Percentiles rank a stretch among this genome's conserved stretches.
These are phyloP conservation scores for Channa argus DNA, from an alignment of 2,113 vertebrate genomes.

Conservation along the genomic window DNA sequence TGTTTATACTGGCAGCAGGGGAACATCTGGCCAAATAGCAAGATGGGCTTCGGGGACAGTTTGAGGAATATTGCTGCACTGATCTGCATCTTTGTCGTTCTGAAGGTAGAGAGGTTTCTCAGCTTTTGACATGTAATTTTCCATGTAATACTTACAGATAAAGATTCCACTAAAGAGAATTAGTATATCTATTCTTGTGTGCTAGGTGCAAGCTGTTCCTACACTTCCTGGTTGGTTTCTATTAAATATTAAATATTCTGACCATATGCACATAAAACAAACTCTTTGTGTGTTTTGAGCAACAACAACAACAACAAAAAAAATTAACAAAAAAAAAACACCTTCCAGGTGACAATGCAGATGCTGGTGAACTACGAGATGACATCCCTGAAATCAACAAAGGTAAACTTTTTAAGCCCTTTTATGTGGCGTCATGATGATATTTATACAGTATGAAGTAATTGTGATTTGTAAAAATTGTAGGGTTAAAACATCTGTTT, in stretches of 20 bases:
- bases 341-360: conserved; percentile 66
- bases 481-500: conserved; percentile 74
- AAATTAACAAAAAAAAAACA: neutral
- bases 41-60: conserved; percentile 52
- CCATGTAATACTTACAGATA: too few relatives aligned
- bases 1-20: conserved; percentile 14
- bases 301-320: too few relatives aligned
- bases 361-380: conserved; percentile 76
- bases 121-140: neutral
- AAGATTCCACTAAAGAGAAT: too few relatives aligned
- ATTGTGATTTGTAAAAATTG: too few relatives aligned
- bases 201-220: conserved; percentile 68
- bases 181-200: conserved; percentile 10
- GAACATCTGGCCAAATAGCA: neutral
- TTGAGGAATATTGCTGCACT: conserved; percentile 39
- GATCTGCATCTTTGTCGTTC: conserved; percentile 46
- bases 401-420: conserved; percentile 51
- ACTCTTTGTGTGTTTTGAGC: neutral
- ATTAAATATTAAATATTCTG: neutral
- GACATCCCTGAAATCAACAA: conserved; percentile 82
- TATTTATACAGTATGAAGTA: neutral
- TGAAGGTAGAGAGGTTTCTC: conserved; percentile 56
- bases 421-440: neutral
- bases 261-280: neutral
- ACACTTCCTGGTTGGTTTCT: conserved; percentile 53